Evolutionary conservation across 2,888 invertebrate genomes (phyloP), one percentile per base, ranked within the genome.

Genomic region (Eupithecia pulchellata): DNA sequence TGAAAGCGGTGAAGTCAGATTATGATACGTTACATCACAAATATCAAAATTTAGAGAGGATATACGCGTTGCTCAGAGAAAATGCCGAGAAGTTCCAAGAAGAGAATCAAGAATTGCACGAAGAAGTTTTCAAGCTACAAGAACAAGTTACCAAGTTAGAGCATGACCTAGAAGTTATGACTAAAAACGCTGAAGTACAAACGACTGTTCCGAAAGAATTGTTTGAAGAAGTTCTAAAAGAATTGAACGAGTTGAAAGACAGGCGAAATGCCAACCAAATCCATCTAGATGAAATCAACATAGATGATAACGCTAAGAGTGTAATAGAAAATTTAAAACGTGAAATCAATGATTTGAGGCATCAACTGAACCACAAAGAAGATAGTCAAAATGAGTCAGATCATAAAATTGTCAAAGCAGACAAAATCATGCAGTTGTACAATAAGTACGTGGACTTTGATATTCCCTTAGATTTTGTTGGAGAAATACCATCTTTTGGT

Each of bases 61-160:
- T 94, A 71, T 89, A 94, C 72, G 83, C 90, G 60, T 75, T 93
- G 14, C 77, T 95, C 60, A 90, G 87, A 76, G 94, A 94, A 80
- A 94, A 94, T 58, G 92, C 92, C 36, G 94, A 94, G 72, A 94
- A 93, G 73, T 94, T 93, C 75, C 94, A 95, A 83, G 94, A 94
- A 83, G 94, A 95, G 79, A 94, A 94, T 79, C 92, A 94, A 79
- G 92, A 94, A n/a, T 81, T 95, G 66, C 92, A 95, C 55, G 94
- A 94, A 87, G 95, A 94, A 81, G 86, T 93, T 1, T 94, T 93
- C 72, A 93, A 91, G 78, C 78, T 94, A 69, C 94, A 94, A 81
- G 94, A 94, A 79, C 87, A 92, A 73, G 90, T 93, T 5, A 91
- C 93, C 0, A 94, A 91, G 77, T 81, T 91, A 64, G 94, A 94